Base-by-base conservation (phyloP, 1,140 invertebrate genomes). In the Drosophila ohnishii region DNA sequence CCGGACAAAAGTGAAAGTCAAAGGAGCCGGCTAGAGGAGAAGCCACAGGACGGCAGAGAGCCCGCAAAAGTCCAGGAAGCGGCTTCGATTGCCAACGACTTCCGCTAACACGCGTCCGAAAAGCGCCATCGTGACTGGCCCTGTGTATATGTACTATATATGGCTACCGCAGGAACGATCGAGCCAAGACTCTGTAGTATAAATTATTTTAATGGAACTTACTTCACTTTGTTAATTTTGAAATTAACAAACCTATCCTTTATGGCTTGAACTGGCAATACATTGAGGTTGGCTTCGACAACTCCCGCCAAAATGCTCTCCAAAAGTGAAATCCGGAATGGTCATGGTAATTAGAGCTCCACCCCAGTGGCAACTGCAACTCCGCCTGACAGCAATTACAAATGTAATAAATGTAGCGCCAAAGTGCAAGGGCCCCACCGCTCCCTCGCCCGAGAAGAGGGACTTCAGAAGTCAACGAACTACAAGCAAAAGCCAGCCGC, bases 401-500 rank as follows among this genome's bases (percentile, higher is more conserved):
- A 88, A 88, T 88, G 83, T 88, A 87, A 87, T 87, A 87, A 87
- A 87, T 88, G 83, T 83, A 88, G 65, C 69, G 59, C 55, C 80
- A 88, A 83, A 80, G 82, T 82, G 83, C 78, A 53, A 34, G 32
- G 7, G 67, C 64, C 71, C 72, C 73, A 83, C 73, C 2, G 50
- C 16, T 9, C 62, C 55, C 60, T 30, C 45, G 47, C 13, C 39
- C 51, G 47, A 42, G 19, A 75, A 80, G 65, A 63, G 55, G 11
- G 83, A 87, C 83, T 87, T 88, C 64, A 87, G 70, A 88, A 87
- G 83, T 87, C 84, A 87, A 87, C 80, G 84, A 88, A 88, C 84
- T 88, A 88, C 84, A 78, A 67, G 82, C 65, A 56, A 73, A 80
- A 77, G 73, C 80, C 73, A 80, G 57, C 62, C 63, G 40, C 71